These are phyloP conservation scores for Grammomys surdaster DNA, from an alignment of 2,113 vertebrate genomes.

Conservation along the genomic window DNA sequence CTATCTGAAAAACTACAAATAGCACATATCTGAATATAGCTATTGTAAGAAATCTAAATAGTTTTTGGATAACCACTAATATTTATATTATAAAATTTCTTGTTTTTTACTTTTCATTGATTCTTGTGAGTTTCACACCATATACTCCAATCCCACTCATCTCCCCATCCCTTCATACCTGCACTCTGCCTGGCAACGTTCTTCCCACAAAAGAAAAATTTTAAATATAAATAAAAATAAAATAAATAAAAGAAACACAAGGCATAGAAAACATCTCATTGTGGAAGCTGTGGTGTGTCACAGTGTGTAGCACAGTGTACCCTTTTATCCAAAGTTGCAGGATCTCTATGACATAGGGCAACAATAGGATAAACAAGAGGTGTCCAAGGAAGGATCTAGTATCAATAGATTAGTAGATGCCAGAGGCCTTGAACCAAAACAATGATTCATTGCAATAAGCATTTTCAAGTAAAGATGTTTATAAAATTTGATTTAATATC, in stretches of 20 bases:
- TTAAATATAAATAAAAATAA: background rate
- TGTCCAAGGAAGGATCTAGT: background rate
- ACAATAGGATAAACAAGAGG: background rate
- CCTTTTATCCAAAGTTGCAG: background rate
- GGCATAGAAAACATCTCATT: background rate
- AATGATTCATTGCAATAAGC: background rate
- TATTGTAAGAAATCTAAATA: slow-evolving; percentile 10
- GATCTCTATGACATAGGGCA: background rate
- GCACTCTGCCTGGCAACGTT: background rate
- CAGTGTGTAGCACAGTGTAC: background rate
- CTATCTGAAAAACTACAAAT: background rate
- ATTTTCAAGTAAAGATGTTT: background rate
- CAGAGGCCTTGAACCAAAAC: background rate
- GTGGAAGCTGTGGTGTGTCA: background rate
- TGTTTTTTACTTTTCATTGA: background rate
- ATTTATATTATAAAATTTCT: background rate
- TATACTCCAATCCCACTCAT: background rate
- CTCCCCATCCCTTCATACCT: background rate
- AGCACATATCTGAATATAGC: background rate
- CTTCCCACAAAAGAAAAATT: background rate
- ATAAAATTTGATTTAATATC: background rate
- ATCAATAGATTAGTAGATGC: background rate
- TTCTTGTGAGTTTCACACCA: background rate
- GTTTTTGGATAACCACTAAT: background rate
- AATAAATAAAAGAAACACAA: background rate